Base-by-base conservation (phyloP, 2,888 invertebrate genomes). In the Terebella lapidaria region DNA sequence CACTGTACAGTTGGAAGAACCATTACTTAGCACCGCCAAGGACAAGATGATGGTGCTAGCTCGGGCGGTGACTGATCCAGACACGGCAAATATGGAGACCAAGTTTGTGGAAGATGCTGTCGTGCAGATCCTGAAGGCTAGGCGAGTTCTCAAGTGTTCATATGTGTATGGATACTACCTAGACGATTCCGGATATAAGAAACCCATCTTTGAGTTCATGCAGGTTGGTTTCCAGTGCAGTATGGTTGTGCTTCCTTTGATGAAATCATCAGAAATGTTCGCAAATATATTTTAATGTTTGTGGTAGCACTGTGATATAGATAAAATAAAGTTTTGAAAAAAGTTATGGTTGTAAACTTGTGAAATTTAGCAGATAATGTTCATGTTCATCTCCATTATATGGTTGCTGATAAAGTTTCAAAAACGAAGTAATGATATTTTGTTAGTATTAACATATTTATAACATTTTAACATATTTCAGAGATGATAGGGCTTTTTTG, bases 161-260 rank as follows among this genome's bases (percentile, higher is more conserved):
- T 87, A 87, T 73, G 86, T 86, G n/a, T 87, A 87, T 73, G 87
- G 87, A 10, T 87, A 85, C 75, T 87, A 87, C 72, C 76, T 87
- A 54, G 85, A 86, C 72, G 87, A 86, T 67, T 74, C 76, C 52
- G 86, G 86, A 3, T 86, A 86, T 72, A 86, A 86, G 73, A 86
- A 86, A 76, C 84, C 84, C 47, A 87, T 87, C 61, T 87, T 87
- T 76, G 87, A 87, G 75, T 86, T 86, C 70, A 86, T 87, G 85
- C 87, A 87, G 84, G 87, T 86, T 75, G 62, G 64, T 47, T 24
- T 1, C n/a, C n/a, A n/a, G n/a, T n/a, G n/a, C n/a, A n/a, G n/a
- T n/a, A n/a, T n/a, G n/a, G n/a, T n/a, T n/a, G n/a, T n/a, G n/a
- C n/a, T n/a, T n/a, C n/a, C 54, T 29, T 52, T 54, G 15, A 45